Evolutionary conservation across 2,113 vertebrate species (phyloP).

Genomic region (Cyprinodon brontotheroides): DNA sequence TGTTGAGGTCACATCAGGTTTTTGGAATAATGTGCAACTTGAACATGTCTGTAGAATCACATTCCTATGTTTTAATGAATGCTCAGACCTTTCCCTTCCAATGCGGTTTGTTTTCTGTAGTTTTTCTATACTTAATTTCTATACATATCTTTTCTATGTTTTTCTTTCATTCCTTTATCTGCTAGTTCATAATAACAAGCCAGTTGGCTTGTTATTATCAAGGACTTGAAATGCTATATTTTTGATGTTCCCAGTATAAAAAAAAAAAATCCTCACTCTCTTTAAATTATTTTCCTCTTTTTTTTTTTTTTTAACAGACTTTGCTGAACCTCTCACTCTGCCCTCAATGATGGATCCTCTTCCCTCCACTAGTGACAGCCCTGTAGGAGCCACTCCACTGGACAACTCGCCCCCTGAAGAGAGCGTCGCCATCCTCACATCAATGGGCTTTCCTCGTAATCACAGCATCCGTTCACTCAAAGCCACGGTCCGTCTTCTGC

Average conservation of each 20-base stretch:
- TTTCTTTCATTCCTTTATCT: neutral
- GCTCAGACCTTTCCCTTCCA: no score
- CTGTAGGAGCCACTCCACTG: slow-evolving; percentile 69
- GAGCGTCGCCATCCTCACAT: slow-evolving; percentile 91
- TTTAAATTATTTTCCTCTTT: neutral
- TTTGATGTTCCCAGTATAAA: neutral
- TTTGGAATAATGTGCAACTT: no score
- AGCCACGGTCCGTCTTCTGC: slow-evolving; percentile 85
- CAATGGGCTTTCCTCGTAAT: slow-evolving; percentile 95
- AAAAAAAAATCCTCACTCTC: neutral
- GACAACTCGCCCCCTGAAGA: slow-evolving; percentile 94
- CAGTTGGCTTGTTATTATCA: neutral
- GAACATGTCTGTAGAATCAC: no score
- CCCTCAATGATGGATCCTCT: slow-evolving; percentile 83
- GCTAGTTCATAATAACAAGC: neutral
- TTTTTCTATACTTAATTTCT: no score
- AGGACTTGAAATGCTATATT: neutral
- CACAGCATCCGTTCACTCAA: slow-evolving; percentile 88
- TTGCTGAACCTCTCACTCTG: slow-evolving; percentile 89
- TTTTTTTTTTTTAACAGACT: slow-evolving; percentile 79
- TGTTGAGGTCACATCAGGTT: no score
- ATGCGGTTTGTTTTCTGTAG: no score
- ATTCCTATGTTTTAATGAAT: no score
- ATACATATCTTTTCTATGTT: neutral
- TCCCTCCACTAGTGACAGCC: slow-evolving; percentile 77